Evolutionary conservation across 2,797 vertebrate genomes (phyloP).

Genomic region (Micropoecilia bifurca): DNA sequence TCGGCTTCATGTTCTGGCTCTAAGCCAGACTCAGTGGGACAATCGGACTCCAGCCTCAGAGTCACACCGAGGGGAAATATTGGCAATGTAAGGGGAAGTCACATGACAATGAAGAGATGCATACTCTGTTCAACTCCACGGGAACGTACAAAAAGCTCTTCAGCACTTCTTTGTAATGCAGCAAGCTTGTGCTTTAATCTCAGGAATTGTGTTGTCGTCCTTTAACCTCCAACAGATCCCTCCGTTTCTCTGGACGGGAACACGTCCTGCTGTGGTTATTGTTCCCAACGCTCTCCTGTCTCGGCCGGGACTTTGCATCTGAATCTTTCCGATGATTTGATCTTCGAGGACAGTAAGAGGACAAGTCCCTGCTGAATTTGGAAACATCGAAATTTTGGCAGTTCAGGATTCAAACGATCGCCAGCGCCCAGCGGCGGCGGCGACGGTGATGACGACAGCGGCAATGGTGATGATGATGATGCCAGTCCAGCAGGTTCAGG

Average conservation of each 20-base stretch:
- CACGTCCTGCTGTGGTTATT: conserved; percentile 66
- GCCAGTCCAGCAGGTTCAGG: conserved; percentile 95
- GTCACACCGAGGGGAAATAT: conserved; percentile 67
- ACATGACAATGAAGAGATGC: conserved; percentile 76
- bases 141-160: conserved; percentile 76
- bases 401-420: conserved; percentile 75
- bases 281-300: conserved; percentile 57
- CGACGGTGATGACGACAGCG: conserved; percentile 15
- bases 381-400: conserved; percentile 83
- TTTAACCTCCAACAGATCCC: conserved; percentile 71
- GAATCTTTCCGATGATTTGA: conserved; percentile 62
- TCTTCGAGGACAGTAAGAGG: conserved; percentile 70
- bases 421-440: background rate
- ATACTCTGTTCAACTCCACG: conserved; percentile 75
- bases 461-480: conserved; percentile 85
- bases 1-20: conserved; percentile 42
- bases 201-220: conserved; percentile 67
- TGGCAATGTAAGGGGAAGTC: conserved; percentile 77
- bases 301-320: conserved; percentile 55
- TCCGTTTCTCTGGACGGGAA: conserved; percentile 46
- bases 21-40: conserved; percentile 26
- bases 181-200: conserved; percentile 86
- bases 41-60: conserved; percentile 44
- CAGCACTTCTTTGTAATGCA: conserved; percentile 78
- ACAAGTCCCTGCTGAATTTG: conserved; percentile 78